phyloP scores from a whole-genome alignment of 2,113 vertebrate genomes.

The Cairina moschata region DNA sequence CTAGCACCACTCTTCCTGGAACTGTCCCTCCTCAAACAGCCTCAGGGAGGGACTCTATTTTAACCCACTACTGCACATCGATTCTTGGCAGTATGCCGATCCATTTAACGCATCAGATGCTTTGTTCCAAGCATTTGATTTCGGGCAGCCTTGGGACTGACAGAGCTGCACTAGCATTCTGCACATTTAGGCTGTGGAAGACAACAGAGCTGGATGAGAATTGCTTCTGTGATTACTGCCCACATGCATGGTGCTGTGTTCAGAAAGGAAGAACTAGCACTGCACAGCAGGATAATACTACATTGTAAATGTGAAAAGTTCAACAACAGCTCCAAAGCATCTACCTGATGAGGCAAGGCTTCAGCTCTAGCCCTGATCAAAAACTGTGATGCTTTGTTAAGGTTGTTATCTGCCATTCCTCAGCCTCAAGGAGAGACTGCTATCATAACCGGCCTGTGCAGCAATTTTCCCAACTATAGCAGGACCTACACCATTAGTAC shows the following conservation, averaged over 20 bases:
- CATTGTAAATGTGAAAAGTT: too few species aligned
- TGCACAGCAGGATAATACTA: rapidly evolving
- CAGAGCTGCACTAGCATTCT: not conserved
- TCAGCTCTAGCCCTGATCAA: rapidly evolving
- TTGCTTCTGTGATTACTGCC: not conserved
- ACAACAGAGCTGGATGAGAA: not conserved
- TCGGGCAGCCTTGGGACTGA: not conserved
- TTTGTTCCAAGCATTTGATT: not conserved
- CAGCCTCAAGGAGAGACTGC: not conserved
- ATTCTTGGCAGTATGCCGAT: rapidly evolving
- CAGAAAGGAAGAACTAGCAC: not conserved
- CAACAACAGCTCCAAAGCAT: not conserved
- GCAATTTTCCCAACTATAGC: not conserved
- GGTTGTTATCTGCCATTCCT: not conserved
- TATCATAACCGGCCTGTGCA: not conserved
- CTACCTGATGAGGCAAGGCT: not conserved
- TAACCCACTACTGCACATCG: rapidly evolving
- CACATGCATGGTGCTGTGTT: rapidly evolving
- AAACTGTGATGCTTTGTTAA: rapidly evolving
- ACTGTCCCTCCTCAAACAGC: not conserved
- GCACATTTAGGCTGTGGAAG: rapidly evolving
- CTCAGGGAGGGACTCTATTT: not conserved
- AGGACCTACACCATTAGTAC: rapidly evolving
- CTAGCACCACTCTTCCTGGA: not conserved
- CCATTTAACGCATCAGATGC: rapidly evolving